phyloP scores from a whole-genome alignment of 2,797 vertebrate species.

The Babyrousa celebensis region DNA sequence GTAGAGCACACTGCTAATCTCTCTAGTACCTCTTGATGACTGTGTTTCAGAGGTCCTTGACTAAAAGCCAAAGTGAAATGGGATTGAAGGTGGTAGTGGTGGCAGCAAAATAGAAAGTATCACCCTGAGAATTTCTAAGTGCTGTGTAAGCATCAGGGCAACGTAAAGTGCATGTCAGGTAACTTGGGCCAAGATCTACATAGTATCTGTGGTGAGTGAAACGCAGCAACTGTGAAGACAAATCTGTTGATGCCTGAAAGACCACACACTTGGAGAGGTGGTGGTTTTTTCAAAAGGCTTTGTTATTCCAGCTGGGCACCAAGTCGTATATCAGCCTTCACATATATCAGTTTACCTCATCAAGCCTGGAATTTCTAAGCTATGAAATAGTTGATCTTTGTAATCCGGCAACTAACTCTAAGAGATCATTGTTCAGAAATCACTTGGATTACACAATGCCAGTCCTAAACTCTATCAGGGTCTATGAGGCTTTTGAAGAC shows the following conservation, averaged over 20 bases:
- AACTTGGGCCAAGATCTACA: constrained; percentile 58
- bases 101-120: not conserved
- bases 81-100: too few relatives aligned
- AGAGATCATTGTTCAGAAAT: not conserved
- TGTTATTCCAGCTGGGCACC: constrained; percentile 73
- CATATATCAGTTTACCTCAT: not conserved
- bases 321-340: not conserved
- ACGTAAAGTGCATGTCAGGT: not conserved
- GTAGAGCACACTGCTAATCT: not conserved
- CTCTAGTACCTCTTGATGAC: not conserved
- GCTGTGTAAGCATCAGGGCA: not conserved
- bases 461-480: not conserved
- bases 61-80: not conserved
- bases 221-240: constrained; percentile 19
- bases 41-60: not conserved
- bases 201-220: constrained; percentile 51
- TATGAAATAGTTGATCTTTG: constrained; percentile 19
- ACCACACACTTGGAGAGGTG: constrained; percentile 50
- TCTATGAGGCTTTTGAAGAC: not conserved
- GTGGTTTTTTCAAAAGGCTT: constrained; percentile 36
- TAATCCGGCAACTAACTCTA: constrained; percentile 34
- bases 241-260: constrained; percentile 32
- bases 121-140: constrained; percentile 32
- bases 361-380: not conserved
- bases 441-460: not conserved